phyloP scores from a whole-genome alignment of 2,113 vertebrate genomes.

The Nanorana parkeri region DNA sequence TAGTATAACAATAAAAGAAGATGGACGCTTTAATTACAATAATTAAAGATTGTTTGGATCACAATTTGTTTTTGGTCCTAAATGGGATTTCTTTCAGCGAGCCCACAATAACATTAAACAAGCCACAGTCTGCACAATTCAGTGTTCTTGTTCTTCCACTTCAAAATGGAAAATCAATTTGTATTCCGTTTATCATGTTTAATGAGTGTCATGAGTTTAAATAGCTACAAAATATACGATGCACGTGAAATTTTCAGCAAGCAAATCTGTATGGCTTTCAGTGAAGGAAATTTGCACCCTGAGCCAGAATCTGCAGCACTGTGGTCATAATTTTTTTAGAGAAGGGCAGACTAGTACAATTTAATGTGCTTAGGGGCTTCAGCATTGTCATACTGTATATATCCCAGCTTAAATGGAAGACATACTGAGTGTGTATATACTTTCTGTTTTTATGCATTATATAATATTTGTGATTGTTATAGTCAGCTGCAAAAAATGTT shows the following conservation, averaged over 20 bases:
- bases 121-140: neutral
- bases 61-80: neutral
- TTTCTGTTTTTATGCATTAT: too few relatives aligned
- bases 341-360: neutral
- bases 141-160: neutral
- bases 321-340: conserved; percentile 1
- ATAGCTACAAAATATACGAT: conserved; percentile 57
- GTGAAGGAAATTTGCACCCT: conserved; percentile 66
- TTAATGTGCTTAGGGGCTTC: conserved; percentile 56
- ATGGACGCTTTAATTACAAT: neutral
- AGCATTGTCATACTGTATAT: neutral
- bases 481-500: too few relatives aligned
- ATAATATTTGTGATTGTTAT: too few relatives aligned
- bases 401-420: too few relatives aligned
- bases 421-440: too few relatives aligned
- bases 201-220: conserved; percentile 50
- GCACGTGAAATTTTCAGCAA: conserved; percentile 72
- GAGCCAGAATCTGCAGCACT: conserved; percentile 61
- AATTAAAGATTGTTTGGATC: neutral
- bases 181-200: conserved; percentile 27
- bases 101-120: neutral
- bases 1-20: neutral
- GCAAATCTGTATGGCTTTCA: conserved; percentile 70
- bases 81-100: neutral
- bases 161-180: conserved; percentile 9